Evolutionary conservation across 2,888 invertebrate genomes (phyloP).

Genomic region (Taphrorychus bicolor): DNA sequence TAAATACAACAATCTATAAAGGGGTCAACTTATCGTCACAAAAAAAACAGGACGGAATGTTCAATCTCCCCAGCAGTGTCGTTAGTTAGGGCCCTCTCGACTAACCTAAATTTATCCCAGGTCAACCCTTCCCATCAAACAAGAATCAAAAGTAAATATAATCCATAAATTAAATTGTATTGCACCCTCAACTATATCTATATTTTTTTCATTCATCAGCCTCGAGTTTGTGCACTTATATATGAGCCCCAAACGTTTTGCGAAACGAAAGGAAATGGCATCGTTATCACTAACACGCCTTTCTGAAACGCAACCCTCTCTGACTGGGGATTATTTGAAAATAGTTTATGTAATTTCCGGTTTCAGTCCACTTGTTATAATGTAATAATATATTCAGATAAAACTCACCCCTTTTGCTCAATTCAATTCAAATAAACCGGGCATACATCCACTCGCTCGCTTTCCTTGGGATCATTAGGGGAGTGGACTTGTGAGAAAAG

Average conservation of each 20-base stretch:
- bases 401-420: conserved; percentile 45
- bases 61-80: too few relatives aligned
- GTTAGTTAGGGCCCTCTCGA: too few relatives aligned
- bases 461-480: too few relatives aligned
- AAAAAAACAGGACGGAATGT: too few relatives aligned
- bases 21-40: too few relatives aligned
- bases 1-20: too few relatives aligned
- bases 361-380: conserved; percentile 60
- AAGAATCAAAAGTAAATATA: too few relatives aligned
- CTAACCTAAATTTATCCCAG: too few relatives aligned
- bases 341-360: conserved; percentile 63
- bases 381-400: conserved; percentile 59
- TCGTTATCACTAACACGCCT: conserved; percentile 57
- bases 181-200: conserved; percentile 23
- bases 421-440: conserved; percentile 9
- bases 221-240: conserved; percentile 17
- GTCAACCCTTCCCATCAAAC: too few relatives aligned
- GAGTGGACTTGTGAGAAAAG: too few relatives aligned
- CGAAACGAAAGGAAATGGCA: conserved; percentile 59
- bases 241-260: conserved; percentile 50
- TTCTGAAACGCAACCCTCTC: conserved; percentile 47
- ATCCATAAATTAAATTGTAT: background rate
- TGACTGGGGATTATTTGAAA: conserved; percentile 61
- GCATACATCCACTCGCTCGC: background rate
- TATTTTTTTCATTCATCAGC: conserved; percentile 33